Conservation (phyloP, 1,140 invertebrate genomes). For the Hypsibius dujardini region DNA sequence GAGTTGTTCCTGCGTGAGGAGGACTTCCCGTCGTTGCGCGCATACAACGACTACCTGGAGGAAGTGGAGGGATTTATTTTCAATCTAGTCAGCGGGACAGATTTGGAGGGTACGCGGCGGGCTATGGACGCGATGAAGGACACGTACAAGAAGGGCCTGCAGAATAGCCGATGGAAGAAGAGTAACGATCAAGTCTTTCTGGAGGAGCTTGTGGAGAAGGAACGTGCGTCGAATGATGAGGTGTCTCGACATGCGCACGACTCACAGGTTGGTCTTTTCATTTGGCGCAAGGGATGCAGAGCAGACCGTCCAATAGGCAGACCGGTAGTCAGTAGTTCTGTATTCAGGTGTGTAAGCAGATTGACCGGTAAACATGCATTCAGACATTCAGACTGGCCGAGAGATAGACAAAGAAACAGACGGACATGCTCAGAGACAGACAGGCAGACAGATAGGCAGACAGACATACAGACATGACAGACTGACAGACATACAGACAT, state of each 20-base stretch:
- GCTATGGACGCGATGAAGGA: slow-evolving; percentile 82
- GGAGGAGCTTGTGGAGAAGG: slow-evolving; percentile 66
- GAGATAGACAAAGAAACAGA: slow-evolving; percentile 13
- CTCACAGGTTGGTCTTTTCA: not conserved
- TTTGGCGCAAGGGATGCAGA: too few relatives aligned
- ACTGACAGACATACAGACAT: too few relatives aligned
- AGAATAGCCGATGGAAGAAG: slow-evolving; percentile 46
- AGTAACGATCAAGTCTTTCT: slow-evolving; percentile 43
- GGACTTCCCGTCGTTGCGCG: slow-evolving; percentile 57
- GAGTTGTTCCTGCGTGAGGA: slow-evolving; percentile 82
- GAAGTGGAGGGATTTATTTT: slow-evolving; percentile 70
- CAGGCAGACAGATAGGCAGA: too few relatives aligned
- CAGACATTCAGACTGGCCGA: slow-evolving; percentile 15
- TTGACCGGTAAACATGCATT: not conserved
- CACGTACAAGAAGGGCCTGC: slow-evolving; percentile 73
- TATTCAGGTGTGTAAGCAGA: not conserved
- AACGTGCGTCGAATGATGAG: slow-evolving; percentile 33
- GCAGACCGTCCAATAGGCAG: too few relatives aligned
- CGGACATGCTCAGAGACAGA: slow-evolving; percentile 2
- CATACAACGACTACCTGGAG: slow-evolving; percentile 85
- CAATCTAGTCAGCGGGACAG: slow-evolving; percentile 76
- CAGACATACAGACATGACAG: too few relatives aligned
- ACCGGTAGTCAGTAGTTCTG: too few relatives aligned
- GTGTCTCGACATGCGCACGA: not conserved
- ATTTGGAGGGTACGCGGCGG: slow-evolving; percentile 70